Evolutionary conservation across 2,113 vertebrate species (phyloP).

Genomic region (Bungarus multicinctus): DNA sequence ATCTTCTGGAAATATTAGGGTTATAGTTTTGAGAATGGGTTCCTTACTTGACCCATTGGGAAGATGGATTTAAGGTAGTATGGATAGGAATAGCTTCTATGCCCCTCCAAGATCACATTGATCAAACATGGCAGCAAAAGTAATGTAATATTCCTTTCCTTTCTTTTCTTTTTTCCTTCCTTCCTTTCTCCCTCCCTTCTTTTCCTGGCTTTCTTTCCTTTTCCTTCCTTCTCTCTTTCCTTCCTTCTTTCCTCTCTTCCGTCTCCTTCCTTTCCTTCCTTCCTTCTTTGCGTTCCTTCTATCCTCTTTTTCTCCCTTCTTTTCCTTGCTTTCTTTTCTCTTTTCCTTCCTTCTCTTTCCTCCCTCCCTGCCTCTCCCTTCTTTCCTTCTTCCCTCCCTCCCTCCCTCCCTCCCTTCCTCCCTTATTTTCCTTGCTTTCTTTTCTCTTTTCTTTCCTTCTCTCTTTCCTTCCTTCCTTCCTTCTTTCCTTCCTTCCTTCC

Average conservation of each 20-base stretch:
- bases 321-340: too few relatives aligned
- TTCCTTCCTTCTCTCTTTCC: fast-evolving
- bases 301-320: too few relatives aligned
- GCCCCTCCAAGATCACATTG: not conserved
- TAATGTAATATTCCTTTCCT: not conserved
- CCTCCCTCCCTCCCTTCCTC: fast-evolving
- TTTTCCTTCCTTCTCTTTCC: not conserved
- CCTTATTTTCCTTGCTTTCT: too few relatives aligned
- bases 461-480: too few relatives aligned
- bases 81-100: not conserved
- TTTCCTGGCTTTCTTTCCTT: not conserved
- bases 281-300: too few relatives aligned
- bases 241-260: fast-evolving
- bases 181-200: fast-evolving
- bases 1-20: not conserved
- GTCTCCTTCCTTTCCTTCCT: fast-evolving
- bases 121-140: not conserved
- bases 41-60: not conserved
- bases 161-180: not conserved
- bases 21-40: not conserved
- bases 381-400: not conserved
- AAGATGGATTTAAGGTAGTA: not conserved
- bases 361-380: not conserved
- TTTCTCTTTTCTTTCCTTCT: too few relatives aligned
- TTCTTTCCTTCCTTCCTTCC: too few relatives aligned